Conservation (phyloP, 2,888 invertebrate genomes). For the Branchipolynoe longqiensis region DNA sequence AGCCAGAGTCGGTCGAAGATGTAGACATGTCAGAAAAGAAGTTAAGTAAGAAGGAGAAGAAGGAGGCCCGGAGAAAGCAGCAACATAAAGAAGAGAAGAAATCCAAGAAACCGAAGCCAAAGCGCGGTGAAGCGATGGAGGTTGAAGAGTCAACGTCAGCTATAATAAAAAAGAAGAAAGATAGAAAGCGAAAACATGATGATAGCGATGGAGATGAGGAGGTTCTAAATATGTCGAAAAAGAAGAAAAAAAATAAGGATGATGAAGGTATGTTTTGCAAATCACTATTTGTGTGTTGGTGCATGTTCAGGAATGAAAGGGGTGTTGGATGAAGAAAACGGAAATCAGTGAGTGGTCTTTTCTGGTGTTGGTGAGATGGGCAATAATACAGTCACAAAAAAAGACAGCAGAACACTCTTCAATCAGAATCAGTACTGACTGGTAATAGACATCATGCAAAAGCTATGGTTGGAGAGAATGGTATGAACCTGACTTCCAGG, state of each 20-base stretch:
- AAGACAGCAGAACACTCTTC: no score
- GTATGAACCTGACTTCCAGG: no score
- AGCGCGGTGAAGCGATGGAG: conserved; percentile 12
- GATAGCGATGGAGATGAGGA: background rate
- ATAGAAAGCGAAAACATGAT: background rate
- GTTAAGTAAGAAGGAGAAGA: conserved; percentile 55
- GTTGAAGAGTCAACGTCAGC: background rate
- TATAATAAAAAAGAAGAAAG: conserved; percentile 32
- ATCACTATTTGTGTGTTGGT: no score
- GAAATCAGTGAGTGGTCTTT: no score
- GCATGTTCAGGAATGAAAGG: no score
- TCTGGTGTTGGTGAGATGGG: no score
- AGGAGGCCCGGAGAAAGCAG: conserved; percentile 48
- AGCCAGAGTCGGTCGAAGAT: background rate
- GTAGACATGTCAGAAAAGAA: conserved; percentile 36
- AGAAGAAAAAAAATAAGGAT: background rate
- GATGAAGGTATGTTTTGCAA: no score
- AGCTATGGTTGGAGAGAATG: no score
- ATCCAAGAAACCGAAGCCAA: background rate
- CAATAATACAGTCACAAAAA: no score
- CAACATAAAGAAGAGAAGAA: conserved; percentile 43
- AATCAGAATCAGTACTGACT: no score
- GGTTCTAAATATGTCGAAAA: background rate
- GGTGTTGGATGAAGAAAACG: no score
- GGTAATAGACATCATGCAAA: no score